These are phyloP conservation scores for Takifugu rubripes DNA, from an alignment of 2,797 vertebrate species.

Conservation along the genomic window DNA sequence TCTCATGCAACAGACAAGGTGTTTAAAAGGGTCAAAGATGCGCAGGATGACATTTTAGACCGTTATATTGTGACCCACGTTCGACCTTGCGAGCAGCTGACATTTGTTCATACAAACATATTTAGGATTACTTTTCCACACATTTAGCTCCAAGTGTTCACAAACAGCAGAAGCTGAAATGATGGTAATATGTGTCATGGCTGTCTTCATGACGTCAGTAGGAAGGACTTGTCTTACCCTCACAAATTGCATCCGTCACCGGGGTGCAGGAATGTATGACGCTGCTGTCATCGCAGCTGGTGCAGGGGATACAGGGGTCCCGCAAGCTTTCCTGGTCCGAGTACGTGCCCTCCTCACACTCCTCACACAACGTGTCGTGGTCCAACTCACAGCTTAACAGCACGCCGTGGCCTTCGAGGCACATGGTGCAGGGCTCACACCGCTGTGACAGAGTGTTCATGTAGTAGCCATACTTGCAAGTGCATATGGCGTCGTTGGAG, in stretches of 20 bases:
- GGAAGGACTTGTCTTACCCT: slow-evolving; percentile 65
- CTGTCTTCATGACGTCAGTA: not conserved
- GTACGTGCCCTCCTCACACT: slow-evolving; percentile 82
- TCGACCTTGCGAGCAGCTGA: too few species aligned
- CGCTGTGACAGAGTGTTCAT: slow-evolving; percentile 38
- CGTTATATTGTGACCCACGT: too few species aligned
- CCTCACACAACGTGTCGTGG: slow-evolving; percentile 86
- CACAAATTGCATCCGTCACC: slow-evolving; percentile 78
- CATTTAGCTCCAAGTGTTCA: not conserved
- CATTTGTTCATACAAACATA: too few species aligned
- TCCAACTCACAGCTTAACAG: slow-evolving; percentile 74
- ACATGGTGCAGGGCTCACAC: slow-evolving; percentile 83
- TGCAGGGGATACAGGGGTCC: slow-evolving; percentile 95
- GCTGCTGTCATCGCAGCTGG: slow-evolving; percentile 83
- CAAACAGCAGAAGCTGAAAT: not conserved
- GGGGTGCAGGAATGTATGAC: slow-evolving; percentile 77
- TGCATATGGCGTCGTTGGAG: slow-evolving; percentile 86
- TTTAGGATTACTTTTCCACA: not conserved
- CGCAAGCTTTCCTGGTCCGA: slow-evolving; percentile 88
- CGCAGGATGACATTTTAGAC: too few species aligned
- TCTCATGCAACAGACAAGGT: too few species aligned
- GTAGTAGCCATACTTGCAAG: slow-evolving; percentile 86
- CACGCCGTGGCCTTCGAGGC: slow-evolving; percentile 83
- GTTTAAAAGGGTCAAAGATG: too few species aligned
- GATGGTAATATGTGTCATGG: not conserved